phyloP scores from a whole-genome alignment of 2,888 invertebrate genomes.

The Chloroclysta siterata region DNA sequence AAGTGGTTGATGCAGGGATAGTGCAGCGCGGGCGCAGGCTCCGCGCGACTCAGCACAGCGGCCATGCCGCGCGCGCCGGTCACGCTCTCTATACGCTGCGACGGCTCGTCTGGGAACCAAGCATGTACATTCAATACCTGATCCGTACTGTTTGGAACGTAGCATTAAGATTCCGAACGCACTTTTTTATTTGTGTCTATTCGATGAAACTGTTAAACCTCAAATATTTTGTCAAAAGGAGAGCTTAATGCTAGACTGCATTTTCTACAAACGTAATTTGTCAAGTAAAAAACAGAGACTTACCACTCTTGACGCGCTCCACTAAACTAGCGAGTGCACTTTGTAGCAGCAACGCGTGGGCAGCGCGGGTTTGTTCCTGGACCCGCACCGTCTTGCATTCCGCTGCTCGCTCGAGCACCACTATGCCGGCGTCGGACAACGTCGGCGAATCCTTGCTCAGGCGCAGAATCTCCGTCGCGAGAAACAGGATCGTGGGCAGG shows the following conservation, averaged over 20 bases:
- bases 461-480: constrained; percentile 94
- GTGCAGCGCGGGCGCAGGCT: constrained; percentile 92
- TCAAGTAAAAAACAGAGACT: constrained; percentile 22
- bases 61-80: constrained; percentile 95
- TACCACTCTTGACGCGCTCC: constrained; percentile 94
- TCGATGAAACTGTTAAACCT: too few relatives aligned
- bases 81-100: constrained; percentile 92
- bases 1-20: constrained; percentile 97
- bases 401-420: constrained; percentile 91
- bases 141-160: too few relatives aligned
- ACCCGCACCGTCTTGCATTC: constrained; percentile 89
- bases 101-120: constrained; percentile 83
- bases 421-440: constrained; percentile 87
- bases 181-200: too few relatives aligned
- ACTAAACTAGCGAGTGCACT: constrained; percentile 95
- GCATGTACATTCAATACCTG: too few relatives aligned
- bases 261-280: too few relatives aligned
- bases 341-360: constrained; percentile 93
- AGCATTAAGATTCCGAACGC: too few relatives aligned
- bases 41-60: constrained; percentile 93
- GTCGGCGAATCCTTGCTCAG: constrained; percentile 90
- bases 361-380: constrained; percentile 87
- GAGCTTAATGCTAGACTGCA: too few relatives aligned
- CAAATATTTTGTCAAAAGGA: too few relatives aligned
- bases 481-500: constrained; percentile 95